These are phyloP conservation scores for Rhagologus leucostigma DNA, from an alignment of 2,113 vertebrate genomes.

Conservation along the genomic window DNA sequence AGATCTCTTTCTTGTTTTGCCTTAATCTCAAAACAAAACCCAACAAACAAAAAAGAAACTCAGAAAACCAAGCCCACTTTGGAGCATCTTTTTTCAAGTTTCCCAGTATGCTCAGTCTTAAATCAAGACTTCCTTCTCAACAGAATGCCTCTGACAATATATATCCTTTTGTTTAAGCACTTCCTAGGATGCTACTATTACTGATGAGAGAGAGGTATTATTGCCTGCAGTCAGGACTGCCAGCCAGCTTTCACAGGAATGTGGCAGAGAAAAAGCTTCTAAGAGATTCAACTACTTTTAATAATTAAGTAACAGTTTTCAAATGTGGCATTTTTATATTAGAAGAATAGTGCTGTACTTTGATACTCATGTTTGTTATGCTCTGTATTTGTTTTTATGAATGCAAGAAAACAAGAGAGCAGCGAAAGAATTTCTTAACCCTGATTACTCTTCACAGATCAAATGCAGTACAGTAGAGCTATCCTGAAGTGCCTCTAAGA, in stretches of 20 bases:
- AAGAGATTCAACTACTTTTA: not conserved
- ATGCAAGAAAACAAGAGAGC: not conserved
- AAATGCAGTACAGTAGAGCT: not conserved
- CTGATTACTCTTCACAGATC: not conserved
- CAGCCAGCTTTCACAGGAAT: not conserved
- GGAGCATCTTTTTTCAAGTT: not conserved
- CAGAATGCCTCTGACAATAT: not conserved
- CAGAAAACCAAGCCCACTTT: not conserved
- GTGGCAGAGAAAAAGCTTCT: not conserved
- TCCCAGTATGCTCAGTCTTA: not conserved
- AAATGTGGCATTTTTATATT: not conserved
- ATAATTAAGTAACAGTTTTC: not conserved
- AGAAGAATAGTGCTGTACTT: not conserved
- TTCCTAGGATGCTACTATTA: not conserved
- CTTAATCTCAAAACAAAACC: not conserved
- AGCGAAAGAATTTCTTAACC: not conserved
- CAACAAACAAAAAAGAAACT: not conserved
- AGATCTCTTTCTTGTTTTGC: not conserved
- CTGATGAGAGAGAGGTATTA: not conserved
- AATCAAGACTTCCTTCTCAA: not conserved
- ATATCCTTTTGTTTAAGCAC: not conserved
- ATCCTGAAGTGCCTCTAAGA: not conserved
- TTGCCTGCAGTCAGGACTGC: not conserved
- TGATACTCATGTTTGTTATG: not conserved
- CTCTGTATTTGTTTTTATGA: not conserved